These are phyloP conservation scores for Anthoscopus minutus DNA, from an alignment of 2,113 vertebrate species.

Conservation along the genomic window DNA sequence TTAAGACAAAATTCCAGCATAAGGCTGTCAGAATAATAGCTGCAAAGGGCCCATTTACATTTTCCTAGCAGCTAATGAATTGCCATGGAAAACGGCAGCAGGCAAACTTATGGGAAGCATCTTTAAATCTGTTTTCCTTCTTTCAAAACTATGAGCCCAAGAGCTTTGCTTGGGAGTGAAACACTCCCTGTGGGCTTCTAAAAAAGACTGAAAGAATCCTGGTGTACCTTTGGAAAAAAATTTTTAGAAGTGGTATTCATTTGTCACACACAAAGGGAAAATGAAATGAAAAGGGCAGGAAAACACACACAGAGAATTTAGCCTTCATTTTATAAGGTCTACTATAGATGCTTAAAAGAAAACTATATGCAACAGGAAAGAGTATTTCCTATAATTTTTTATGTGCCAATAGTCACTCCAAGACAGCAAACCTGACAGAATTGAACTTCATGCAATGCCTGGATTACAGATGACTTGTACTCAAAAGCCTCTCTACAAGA, in stretches of 20 bases:
- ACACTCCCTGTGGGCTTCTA: background rate
- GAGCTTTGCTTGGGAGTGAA: background rate
- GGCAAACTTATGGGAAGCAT: background rate
- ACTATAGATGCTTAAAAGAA: background rate
- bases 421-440: background rate
- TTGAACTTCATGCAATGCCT: background rate
- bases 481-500: background rate
- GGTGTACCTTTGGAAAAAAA: background rate
- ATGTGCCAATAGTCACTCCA: background rate
- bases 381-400: background rate
- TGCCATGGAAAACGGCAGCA: constrained; percentile 14
- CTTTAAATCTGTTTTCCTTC: background rate
- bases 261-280: background rate
- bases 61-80: constrained; percentile 21
- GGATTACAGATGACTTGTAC: background rate
- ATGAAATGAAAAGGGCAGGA: background rate
- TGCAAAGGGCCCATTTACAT: constrained; percentile 17
- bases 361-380: background rate
- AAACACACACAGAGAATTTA: background rate
- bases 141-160: background rate
- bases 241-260: background rate
- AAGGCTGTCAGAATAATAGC: constrained; percentile 8
- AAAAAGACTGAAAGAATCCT: background rate
- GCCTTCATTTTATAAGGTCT: background rate
- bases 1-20: constrained; percentile 25